phyloP scores from a whole-genome alignment of 2,113 vertebrate species.

The Pseudopipra pipra region DNA sequence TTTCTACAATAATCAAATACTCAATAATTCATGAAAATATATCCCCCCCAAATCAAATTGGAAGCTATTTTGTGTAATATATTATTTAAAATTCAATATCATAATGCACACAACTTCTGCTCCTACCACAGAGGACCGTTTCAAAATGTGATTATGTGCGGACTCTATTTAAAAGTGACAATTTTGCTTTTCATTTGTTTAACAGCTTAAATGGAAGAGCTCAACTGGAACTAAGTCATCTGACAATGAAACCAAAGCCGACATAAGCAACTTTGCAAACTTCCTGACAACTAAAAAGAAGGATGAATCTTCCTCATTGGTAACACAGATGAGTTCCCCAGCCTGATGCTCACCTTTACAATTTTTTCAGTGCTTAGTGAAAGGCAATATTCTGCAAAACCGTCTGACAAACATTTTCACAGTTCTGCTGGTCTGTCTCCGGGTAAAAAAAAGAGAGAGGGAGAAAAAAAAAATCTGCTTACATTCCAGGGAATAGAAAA shows the following conservation, averaged over 20 bases:
- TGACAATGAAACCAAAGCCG: constrained; percentile 67
- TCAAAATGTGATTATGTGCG: constrained; percentile 75
- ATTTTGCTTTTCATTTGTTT: constrained; percentile 82
- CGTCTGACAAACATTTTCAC: neutral
- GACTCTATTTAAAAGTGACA: constrained; percentile 81
- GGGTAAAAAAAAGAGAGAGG: neutral
- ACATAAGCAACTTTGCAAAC: constrained; percentile 60
- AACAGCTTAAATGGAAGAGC: constrained; percentile 70
- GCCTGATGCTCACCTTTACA: neutral
- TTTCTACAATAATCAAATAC: constrained; percentile 80
- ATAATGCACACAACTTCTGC: constrained; percentile 76
- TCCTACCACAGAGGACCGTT: constrained; percentile 67
- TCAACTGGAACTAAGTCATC: constrained; percentile 74
- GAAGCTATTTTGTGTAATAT: constrained; percentile 81
- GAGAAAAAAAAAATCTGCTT: neutral
- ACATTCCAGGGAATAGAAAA: neutral
- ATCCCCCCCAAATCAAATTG: constrained; percentile 78
- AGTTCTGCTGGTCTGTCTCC: neutral
- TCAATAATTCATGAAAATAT: constrained; percentile 84
- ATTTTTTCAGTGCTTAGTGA: neutral
- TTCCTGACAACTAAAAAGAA: constrained; percentile 24
- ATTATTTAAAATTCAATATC: constrained; percentile 86
- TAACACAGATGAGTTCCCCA: neutral
- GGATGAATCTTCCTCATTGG: neutral
- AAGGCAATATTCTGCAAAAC: neutral